phyloP scores from a whole-genome alignment of 2,888 invertebrate species.

The Diaperis boleti region DNA sequence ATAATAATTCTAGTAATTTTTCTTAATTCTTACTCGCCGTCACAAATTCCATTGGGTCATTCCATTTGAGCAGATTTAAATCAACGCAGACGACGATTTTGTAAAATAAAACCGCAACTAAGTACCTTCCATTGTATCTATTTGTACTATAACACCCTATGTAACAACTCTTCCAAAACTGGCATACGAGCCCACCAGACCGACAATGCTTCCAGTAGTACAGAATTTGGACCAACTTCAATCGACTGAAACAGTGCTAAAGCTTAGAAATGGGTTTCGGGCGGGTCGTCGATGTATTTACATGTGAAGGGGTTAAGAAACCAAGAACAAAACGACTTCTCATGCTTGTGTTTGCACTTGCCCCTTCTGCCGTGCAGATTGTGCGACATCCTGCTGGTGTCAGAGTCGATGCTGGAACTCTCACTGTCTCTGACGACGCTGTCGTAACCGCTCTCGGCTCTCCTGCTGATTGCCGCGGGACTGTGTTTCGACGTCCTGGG shows the following conservation, averaged over 20 bases:
- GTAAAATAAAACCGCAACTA: too few relatives aligned
- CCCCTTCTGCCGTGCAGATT: conserved; percentile 63
- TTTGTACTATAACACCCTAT: too few relatives aligned
- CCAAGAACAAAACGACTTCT: conserved; percentile 82
- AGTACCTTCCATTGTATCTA: too few relatives aligned
- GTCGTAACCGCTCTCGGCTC: conserved; percentile 92
- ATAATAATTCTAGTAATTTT: too few relatives aligned
- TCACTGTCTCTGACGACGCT: conserved; percentile 91
- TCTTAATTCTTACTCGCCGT: too few relatives aligned
- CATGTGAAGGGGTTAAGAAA: conserved; percentile 81
- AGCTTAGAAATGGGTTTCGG: conserved; percentile 65
- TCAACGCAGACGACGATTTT: too few relatives aligned
- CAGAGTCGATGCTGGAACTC: conserved; percentile 87
- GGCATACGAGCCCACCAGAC: too few relatives aligned
- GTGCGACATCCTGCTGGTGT: conserved; percentile 68
- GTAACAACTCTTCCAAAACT: too few relatives aligned
- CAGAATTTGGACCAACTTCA: conserved; percentile 17
- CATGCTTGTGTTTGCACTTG: conserved; percentile 76
- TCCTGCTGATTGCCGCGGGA: conserved; percentile 80
- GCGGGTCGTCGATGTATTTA: conserved; percentile 77
- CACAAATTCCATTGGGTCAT: too few relatives aligned
- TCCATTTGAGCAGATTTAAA: too few relatives aligned
- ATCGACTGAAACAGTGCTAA: too few relatives aligned
- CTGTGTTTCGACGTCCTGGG: conserved; percentile 86
- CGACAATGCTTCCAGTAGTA: not conserved